Conservation (phyloP, 2,113 vertebrate species). For the Toxostoma redivivum region DNA sequence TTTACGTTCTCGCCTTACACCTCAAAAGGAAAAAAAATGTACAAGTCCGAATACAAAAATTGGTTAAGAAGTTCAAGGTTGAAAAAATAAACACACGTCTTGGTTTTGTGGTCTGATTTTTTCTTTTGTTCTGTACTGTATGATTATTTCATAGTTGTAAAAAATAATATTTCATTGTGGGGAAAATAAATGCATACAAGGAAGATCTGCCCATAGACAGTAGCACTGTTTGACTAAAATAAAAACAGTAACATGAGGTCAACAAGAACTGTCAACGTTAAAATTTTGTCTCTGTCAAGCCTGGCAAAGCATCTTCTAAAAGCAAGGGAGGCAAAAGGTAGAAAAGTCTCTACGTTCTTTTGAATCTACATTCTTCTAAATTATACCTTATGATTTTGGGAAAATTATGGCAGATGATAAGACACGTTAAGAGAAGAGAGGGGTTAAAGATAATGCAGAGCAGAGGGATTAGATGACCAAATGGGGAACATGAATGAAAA, state of each 20-base stretch:
- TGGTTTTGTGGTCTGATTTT: neutral
- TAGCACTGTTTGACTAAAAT: neutral
- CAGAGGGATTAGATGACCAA: neutral
- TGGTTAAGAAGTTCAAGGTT: conserved; percentile 48
- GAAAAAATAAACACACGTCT: conserved; percentile 7
- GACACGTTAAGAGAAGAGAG: neutral
- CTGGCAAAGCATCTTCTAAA: neutral
- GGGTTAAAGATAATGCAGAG: neutral
- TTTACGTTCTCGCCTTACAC: conserved; percentile 68
- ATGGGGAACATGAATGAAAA: neutral
- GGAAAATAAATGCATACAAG: neutral
- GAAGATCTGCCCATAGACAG: neutral
- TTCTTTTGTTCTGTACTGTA: neutral
- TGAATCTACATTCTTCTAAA: neutral
- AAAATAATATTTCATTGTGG: neutral
- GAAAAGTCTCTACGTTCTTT: neutral
- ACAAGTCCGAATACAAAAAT: conserved; percentile 59
- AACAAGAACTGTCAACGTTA: neutral
- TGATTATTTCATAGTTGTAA: neutral
- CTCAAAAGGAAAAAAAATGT: neutral
- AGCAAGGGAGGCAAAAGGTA: neutral
- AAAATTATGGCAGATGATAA: neutral
- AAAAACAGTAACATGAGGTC: neutral
- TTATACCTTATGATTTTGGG: neutral
- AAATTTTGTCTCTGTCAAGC: neutral